phyloP scores from a whole-genome alignment of 2,888 invertebrate species.

The Heliothis peltigera region DNA sequence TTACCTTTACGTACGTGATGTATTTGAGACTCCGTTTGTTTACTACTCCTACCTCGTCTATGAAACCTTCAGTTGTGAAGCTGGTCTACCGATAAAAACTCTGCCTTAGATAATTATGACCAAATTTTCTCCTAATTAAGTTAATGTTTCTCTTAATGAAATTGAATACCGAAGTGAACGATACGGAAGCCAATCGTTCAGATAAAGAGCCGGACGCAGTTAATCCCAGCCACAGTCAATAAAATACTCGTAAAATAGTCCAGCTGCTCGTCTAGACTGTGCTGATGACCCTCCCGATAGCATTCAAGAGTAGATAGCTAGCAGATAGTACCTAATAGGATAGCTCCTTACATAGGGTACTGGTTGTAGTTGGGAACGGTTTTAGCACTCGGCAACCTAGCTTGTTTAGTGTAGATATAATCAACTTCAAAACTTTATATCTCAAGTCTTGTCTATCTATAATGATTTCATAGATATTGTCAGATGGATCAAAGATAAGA shows the following conservation, averaged over 20 bases:
- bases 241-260: slow-evolving; percentile 33
- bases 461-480: not conserved
- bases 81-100: too few species aligned
- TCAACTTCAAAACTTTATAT: not conserved
- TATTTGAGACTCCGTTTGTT: too few species aligned
- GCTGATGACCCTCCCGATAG: slow-evolving; percentile 36
- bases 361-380: slow-evolving; percentile 3
- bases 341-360: slow-evolving; percentile 11
- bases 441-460: not conserved
- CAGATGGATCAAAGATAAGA: not conserved
- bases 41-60: too few species aligned
- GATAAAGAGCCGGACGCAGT: slow-evolving; percentile 30
- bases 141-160: not conserved
- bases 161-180: slow-evolving; percentile 14
- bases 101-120: too few species aligned
- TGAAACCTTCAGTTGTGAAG: too few species aligned
- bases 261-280: slow-evolving; percentile 45
- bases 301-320: slow-evolving; percentile 19
- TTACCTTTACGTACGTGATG: too few species aligned
- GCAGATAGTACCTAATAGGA: slow-evolving; percentile 24
- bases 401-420: not conserved
- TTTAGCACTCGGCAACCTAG: slow-evolving; percentile 7
- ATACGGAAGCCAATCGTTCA: slow-evolving; percentile 32
- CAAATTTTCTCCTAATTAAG: too few species aligned
- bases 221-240: slow-evolving; percentile 34